phyloP scores from a whole-genome alignment of 2,888 invertebrate genomes.

The Drosophila atroscutellata region DNA sequence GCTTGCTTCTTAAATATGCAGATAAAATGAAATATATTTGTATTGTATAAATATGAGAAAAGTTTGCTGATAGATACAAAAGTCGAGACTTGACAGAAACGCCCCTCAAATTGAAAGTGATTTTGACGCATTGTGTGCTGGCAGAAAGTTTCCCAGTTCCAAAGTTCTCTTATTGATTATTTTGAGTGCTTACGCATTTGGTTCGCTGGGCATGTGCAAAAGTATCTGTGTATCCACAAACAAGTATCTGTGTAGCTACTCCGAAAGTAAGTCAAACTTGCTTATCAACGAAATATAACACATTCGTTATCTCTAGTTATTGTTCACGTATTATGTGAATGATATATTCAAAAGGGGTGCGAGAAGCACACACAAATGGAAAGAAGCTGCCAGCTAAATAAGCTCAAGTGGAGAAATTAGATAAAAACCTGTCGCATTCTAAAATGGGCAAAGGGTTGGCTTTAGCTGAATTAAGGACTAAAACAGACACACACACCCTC shows the following conservation, averaged over 20 bases:
- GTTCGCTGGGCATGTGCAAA: constrained; percentile 52
- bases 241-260: constrained; percentile 34
- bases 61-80: constrained; percentile 8
- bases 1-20: background rate
- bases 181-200: constrained; percentile 74
- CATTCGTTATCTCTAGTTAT: constrained; percentile 61
- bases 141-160: constrained; percentile 54
- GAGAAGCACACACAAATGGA: constrained; percentile 22
- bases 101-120: constrained; percentile 37
- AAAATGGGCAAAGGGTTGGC: constrained; percentile 41
- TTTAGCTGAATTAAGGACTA: constrained; percentile 66
- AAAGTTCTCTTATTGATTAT: constrained; percentile 78
- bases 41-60: background rate
- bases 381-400: constrained; percentile 43
- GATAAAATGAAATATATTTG: background rate
- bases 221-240: constrained; percentile 30
- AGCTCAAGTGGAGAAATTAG: constrained; percentile 78
- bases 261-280: constrained; percentile 75
- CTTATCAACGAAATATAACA: constrained; percentile 65
- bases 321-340: constrained; percentile 29
- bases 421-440: constrained; percentile 73
- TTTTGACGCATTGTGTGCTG: constrained; percentile 54
- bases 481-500: constrained; percentile 7
- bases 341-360: background rate
- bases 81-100: constrained; percentile 30